Base-by-base conservation (phyloP, 2,888 invertebrate genomes). In the Hemicrepidius hirtus region DNA sequence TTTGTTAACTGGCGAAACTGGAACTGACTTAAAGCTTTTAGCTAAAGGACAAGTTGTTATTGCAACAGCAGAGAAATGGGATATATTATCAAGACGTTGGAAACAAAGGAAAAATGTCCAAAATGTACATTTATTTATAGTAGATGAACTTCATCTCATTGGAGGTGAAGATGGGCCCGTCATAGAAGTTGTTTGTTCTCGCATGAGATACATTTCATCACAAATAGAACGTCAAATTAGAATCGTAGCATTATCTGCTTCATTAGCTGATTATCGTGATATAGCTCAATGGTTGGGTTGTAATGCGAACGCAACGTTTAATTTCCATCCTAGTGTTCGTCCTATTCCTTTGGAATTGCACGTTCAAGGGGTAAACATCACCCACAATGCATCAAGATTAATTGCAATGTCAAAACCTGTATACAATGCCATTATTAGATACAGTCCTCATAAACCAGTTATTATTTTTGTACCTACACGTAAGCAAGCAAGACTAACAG, bases 51-150 rank as follows among this genome's bases (percentile, higher is more conserved):
- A 99, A 86, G 92, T 99, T n/a, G 95, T 99, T 49, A 93, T 99
- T 75, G 95, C 97, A 3, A 99, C 98, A 0, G 98, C 98, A 0
- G 98, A 99, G 83, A 97, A 98, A 81, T 99, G 99, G 99, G 99
- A 99, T 85, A 97, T 99, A 3, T 88, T 99, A 1, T 99, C 99
- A 0, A 90, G 99, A 67, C 90, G 99, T 76, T 99, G 99, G 99
- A 99, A 99, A 82, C 99, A 99, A 82, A 91, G 99, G 35, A 99
- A 99, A 87, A 97, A 98, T 84, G 98, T 99, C 0, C 99, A 99
- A 83, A 98, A 97, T 82, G 94, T 99, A 7, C 95, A 97, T 73
- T 89, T 99, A 13, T 97, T 99, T 85, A 96, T 99, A 73, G 97
- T 97, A 16, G 99, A 99, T 84, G 99, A 99, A 79, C 88, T 99